Conservation (phyloP, 2,113 vertebrate genomes). For the Perca flavescens region DNA sequence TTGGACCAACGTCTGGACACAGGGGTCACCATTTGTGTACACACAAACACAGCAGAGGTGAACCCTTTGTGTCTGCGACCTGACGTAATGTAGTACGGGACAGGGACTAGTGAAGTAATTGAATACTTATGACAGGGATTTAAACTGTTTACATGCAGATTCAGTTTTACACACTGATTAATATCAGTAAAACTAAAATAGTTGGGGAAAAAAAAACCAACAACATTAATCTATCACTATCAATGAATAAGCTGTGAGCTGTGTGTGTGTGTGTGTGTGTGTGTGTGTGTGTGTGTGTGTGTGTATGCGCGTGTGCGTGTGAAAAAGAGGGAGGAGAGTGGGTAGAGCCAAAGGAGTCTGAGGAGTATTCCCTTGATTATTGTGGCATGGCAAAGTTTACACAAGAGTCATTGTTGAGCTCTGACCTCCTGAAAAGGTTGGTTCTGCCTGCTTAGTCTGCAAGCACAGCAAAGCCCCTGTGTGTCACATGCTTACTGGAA, state of each 20-base stretch:
- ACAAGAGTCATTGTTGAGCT: slow-evolving; percentile 81
- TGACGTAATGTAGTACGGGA: slow-evolving; percentile 58
- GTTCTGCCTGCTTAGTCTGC: slow-evolving; percentile 77
- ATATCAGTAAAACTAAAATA: neutral
- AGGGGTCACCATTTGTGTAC: slow-evolving; percentile 87
- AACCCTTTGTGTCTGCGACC: slow-evolving; percentile 55
- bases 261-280: neutral
- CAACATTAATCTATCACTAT: neutral
- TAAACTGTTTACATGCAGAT: slow-evolving; percentile 10
- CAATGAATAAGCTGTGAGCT: slow-evolving; percentile 5
- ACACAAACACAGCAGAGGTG: slow-evolving; percentile 75
- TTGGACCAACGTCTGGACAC: slow-evolving; percentile 85
- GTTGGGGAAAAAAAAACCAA: no score
- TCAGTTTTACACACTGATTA: neutral
- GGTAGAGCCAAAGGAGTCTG: slow-evolving; percentile 22
- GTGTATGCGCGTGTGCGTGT: slow-evolving; percentile 1
- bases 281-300: neutral
- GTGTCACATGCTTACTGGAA: slow-evolving; percentile 83
- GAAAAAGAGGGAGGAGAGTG: slow-evolving; percentile 8
- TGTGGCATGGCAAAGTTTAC: slow-evolving; percentile 82
- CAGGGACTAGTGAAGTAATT: slow-evolving; percentile 4
- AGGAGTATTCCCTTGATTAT: slow-evolving; percentile 74
- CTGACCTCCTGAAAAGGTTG: slow-evolving; percentile 74
- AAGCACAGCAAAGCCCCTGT: slow-evolving; percentile 65
- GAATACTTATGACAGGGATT: neutral